phyloP scores from a whole-genome alignment of 2,113 vertebrate species.

The Scytalopus superciliaris region DNA sequence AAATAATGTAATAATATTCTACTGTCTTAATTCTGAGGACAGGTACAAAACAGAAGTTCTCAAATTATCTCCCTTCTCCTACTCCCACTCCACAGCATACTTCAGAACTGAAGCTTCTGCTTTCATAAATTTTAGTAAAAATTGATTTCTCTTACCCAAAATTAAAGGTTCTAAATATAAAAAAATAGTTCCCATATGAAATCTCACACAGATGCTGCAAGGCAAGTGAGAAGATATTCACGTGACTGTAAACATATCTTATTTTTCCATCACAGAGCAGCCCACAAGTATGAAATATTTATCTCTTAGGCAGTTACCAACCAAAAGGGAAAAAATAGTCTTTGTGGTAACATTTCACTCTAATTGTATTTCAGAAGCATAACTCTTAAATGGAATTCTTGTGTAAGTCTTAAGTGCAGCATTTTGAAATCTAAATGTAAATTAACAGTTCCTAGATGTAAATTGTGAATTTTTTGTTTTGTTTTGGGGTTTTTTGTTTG shows the following conservation, averaged over 20 bases:
- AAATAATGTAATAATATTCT: not conserved
- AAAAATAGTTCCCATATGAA: not conserved
- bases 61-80: not conserved
- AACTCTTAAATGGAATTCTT: not conserved
- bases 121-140: not conserved
- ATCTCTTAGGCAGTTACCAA: not conserved
- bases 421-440: not conserved
- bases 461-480: not conserved
- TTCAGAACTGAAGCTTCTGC: not conserved
- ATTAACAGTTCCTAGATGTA: not conserved
- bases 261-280: not conserved
- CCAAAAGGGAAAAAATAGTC: not conserved
- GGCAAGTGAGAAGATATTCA: not conserved
- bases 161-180: not conserved
- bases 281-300: not conserved
- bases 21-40: not conserved
- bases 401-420: not conserved
- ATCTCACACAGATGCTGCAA: not conserved
- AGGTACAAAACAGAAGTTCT: not conserved
- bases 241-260: not conserved
- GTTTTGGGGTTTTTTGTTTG: not conserved
- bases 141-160: not conserved
- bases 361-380: not conserved
- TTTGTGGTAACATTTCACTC: not conserved
- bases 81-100: not conserved